Conservation (phyloP, 2,797 vertebrate genomes). For the Thaleichthys pacificus region DNA sequence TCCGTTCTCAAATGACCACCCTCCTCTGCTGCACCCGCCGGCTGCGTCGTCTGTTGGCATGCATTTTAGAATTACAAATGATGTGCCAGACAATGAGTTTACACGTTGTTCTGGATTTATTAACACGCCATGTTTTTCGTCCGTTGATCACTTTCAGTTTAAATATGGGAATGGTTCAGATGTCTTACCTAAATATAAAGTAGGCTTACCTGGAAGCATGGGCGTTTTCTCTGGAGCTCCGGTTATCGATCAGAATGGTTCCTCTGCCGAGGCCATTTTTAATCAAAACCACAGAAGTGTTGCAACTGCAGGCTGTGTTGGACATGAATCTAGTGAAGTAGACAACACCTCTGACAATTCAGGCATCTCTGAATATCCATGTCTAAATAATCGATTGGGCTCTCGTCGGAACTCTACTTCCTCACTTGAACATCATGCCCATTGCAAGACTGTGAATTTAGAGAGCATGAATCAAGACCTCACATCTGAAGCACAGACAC, state of each 20-base stretch:
- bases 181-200: not conserved
- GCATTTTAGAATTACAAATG: constrained; percentile 4
- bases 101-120: not conserved
- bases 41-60: not conserved
- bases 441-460: not conserved
- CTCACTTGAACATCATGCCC: not conserved
- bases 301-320: not conserved
- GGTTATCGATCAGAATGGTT: not conserved
- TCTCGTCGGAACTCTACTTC: not conserved
- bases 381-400: not conserved
- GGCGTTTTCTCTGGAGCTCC: not conserved
- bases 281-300: not conserved
- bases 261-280: not conserved
- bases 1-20: not conserved
- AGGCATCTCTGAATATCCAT: not conserved
- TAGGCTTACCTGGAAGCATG: not conserved
- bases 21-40: not conserved
- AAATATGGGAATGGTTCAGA: not conserved
- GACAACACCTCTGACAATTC: constrained; percentile 8
- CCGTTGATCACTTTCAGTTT: constrained; percentile 1
- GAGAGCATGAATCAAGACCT: not conserved
- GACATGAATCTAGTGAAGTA: not conserved
- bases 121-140: not conserved
- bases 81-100: not conserved
- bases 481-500: not conserved